Percentiles rank a stretch among this genome's conserved stretches.
Conservation (phyloP, 2,888 invertebrate genomes). For the Hirtodrosophila trivittata region DNA sequence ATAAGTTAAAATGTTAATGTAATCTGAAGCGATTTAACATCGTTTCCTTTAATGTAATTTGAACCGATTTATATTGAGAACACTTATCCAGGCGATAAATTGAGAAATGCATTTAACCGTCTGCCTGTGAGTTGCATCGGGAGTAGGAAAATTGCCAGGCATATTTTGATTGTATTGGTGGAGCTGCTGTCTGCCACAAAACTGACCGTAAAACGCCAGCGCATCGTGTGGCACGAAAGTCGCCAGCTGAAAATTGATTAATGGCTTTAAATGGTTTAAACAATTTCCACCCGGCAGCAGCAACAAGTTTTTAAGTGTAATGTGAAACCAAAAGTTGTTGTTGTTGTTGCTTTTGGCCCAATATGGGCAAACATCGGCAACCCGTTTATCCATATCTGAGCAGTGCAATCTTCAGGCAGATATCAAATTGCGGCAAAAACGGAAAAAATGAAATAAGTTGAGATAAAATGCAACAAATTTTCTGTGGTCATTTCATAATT, state of each 20-base stretch:
- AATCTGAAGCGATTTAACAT: not conserved
- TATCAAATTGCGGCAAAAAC: constrained; percentile 48
- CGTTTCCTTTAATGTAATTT: not conserved
- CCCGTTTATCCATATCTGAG: constrained; percentile 62
- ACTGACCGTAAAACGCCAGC: constrained; percentile 49
- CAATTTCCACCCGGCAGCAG: constrained; percentile 65
- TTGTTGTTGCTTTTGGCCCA: constrained; percentile 43
- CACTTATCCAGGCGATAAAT: constrained; percentile 3
- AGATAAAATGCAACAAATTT: constrained; percentile 6
- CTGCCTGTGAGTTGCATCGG: not conserved
- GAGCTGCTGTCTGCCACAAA: constrained; percentile 30
- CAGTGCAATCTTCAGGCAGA: constrained; percentile 62
- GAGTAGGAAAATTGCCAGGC: not conserved
- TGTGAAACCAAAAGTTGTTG: constrained; percentile 64
- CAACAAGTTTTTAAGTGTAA: constrained; percentile 60
- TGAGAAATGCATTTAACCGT: constrained; percentile 3
- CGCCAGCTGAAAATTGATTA: constrained; percentile 69
- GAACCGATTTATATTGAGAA: too few species aligned
- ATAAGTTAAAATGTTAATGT: too few species aligned
- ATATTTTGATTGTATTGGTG: not conserved
- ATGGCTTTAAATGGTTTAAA: constrained; percentile 74
- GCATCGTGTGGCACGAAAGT: constrained; percentile 27
- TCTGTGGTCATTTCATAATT: constrained; percentile 61
- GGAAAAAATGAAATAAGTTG: constrained; percentile 39
- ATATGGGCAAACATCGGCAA: constrained; percentile 45